Evolutionary conservation across 1,140 invertebrate genomes (phyloP).

Genomic region (Chrysoperla carnea): DNA sequence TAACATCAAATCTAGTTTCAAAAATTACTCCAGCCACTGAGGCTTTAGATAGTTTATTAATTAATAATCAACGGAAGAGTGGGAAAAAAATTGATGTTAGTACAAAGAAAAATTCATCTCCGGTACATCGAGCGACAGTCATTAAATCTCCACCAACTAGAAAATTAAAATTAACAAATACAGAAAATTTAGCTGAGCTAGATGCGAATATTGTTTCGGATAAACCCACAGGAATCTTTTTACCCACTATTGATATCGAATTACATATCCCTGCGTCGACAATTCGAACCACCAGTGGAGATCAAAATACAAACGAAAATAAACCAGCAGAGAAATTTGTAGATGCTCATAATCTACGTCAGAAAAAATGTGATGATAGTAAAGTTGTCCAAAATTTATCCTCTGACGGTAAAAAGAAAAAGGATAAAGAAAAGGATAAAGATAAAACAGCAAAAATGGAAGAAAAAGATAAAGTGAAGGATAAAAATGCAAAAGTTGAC

Average conservation of each 20-base stretch:
- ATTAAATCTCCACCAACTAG: conserved; percentile 32
- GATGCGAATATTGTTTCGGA: conserved; percentile 19
- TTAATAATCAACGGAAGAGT: conserved; percentile 1
- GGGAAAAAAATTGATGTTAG: conserved; percentile 1
- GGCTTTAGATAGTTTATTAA: conserved; percentile 1
- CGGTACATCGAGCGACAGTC: conserved; percentile 24
- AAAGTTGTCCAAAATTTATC: not conserved
- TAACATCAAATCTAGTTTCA: conserved; percentile 30
- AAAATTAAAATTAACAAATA: conserved; percentile 23
- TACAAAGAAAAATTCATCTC: conserved; percentile 7
- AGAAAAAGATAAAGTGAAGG: too few species aligned
- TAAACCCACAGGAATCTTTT: conserved; percentile 41
- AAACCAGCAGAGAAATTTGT: conserved; percentile 1
- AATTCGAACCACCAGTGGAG: conserved; percentile 13
- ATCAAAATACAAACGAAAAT: conserved; percentile 10
- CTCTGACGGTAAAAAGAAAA: too few species aligned
- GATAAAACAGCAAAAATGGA: too few species aligned
- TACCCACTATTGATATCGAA: conserved; percentile 39
- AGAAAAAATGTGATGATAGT: not conserved
- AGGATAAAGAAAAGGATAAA: too few species aligned
- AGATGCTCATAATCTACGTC: not conserved
- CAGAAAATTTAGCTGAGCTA: conserved; percentile 19
- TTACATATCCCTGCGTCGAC: conserved; percentile 38
- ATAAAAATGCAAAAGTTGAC: too few species aligned
- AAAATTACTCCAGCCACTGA: conserved; percentile 22